Evolutionary conservation across 2,888 invertebrate genomes (phyloP), one percentile per base, ranked within the genome.

Genomic region (Kryphioiulus occultus): DNA sequence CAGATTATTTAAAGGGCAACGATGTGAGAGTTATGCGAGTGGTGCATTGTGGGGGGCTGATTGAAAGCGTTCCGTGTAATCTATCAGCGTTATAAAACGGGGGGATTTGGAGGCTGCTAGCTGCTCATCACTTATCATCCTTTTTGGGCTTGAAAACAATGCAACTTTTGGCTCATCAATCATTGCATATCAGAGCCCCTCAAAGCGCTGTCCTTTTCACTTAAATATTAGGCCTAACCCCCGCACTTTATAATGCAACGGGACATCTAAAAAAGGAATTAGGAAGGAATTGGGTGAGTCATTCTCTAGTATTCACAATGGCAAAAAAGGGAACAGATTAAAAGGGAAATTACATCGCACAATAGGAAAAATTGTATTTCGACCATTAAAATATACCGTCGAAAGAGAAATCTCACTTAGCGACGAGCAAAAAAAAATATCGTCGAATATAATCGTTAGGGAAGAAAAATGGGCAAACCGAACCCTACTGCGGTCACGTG

Each of bases 41-140:
- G 68, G 19, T 68, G 68, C 26, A 68, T 68, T 68, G 22, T 68
- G 22, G 68, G 68, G 59, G 59, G 26, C 68, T 68, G 68, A 68
- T 68, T 68, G 68, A 68, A 9, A 68, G 68, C 68, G 68, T 68
- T 68, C 26, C 0, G 22, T 68, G 68, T 68, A 68, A 68, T 68
- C 68, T 68, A 68, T 68, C 68, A 68, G 68, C 68, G 68, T 68
- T 68, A 68, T 68, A 68, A 68, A 68, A 68, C 19, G n/a, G 68
- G 68, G 68, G 68, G 68, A 68, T 68, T 68, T 68, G 68, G 68
- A 68, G 68, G 68, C 68, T 68, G 68, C 68, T 68, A 9, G 68
- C 68, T 68, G 68, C 68, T 68, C 68, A 68, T 68, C 68, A 68
- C 68, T 68, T 68, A 68, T 68, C 68, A 68, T 68, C 68, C 68